Evolutionary conservation across 2,113 vertebrate species (phyloP), one percentile per base, ranked within the genome.

Genomic region (Vireo altiloquus): DNA sequence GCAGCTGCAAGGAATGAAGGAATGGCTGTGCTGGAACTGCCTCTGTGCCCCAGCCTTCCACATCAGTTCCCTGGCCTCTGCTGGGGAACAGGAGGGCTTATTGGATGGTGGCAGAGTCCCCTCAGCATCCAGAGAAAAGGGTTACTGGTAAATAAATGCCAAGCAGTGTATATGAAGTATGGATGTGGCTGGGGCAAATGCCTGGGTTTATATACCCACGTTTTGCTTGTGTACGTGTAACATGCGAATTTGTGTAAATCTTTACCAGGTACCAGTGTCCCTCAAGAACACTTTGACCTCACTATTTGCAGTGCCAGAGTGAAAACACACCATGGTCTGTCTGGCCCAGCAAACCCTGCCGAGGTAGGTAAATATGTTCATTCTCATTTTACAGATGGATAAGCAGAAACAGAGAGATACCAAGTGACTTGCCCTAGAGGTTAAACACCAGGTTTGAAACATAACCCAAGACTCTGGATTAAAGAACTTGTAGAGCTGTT

Each of bases 361-460:
- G 59, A 72, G 84, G 71, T 89, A 85, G 89, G 91, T 96, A 96
- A 95, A 92, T 95, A 95, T 74, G 90, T 76, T 95, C 82, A 2
- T 87, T 94, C 93, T 95, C 75, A 42, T 97, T 97, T 97, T 92
- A 92, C 95, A 96, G 96, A 93, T 88, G 89, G 94, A 83, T 97
- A 95, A 92, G 85, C 94, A 90, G 87, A 97, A 86, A 96, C 88
- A 95, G 71, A 64, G 92, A 91, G 85, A 90, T 88, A 93, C 75
- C 88, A 63, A 95, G 76, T 77, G 75, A 81, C 90, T 93, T 94
- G 87, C 93, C 93, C 88, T 90, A 92, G 87, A 96, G 93, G 93
- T 96, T 94, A 96, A 97, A 96, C 94, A 88, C 59, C 50, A 52
- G 35, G 57, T 87, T 92, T 89, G 74, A 93, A 92, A 95, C 70